phyloP scores from a whole-genome alignment of 2,797 vertebrate species.

The Neosalanx taihuensis region DNA sequence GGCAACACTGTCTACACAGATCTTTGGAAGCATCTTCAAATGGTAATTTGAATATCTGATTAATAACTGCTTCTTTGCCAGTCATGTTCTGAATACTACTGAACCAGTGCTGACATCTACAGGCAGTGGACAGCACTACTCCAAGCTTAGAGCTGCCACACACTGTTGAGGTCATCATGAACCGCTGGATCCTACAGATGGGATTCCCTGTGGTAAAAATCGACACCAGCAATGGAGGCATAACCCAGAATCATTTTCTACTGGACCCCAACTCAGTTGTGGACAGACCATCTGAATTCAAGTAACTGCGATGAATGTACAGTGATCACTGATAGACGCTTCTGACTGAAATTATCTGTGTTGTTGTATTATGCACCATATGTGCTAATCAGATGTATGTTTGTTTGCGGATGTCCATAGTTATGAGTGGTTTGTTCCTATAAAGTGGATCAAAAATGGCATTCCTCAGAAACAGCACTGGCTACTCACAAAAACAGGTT shows the following conservation, averaged over 20 bases:
- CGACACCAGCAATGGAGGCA: conserved; percentile 18
- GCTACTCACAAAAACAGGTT: conserved; percentile 48
- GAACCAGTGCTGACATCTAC: conserved; percentile 16
- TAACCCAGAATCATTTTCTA: conserved; percentile 75
- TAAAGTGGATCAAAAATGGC: conserved; percentile 47
- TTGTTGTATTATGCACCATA: neutral
- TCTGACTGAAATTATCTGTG: too few species aligned
- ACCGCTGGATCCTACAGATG: conserved; percentile 81
- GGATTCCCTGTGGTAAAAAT: conserved; percentile 75
- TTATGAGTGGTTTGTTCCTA: conserved; percentile 70
- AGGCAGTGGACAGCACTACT: conserved; percentile 57
- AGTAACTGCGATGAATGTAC: conserved; percentile 52
- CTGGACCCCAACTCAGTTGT: conserved; percentile 57
- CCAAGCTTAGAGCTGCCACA: rapidly evolving
- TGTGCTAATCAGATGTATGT: neutral
- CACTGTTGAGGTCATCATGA: conserved; percentile 70
- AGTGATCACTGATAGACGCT: too few species aligned
- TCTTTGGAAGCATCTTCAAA: conserved; percentile 82
- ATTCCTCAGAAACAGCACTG: rapidly evolving
- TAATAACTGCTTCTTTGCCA: neutral
- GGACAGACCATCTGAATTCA: conserved; percentile 64
- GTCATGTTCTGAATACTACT: neutral
- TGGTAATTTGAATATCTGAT: conserved; percentile 44
- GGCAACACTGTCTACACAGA: conserved; percentile 74
- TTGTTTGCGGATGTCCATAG: conserved; percentile 46